Base-by-base conservation (phyloP, 2,113 vertebrate genomes). In the Piaya cayana region DNA sequence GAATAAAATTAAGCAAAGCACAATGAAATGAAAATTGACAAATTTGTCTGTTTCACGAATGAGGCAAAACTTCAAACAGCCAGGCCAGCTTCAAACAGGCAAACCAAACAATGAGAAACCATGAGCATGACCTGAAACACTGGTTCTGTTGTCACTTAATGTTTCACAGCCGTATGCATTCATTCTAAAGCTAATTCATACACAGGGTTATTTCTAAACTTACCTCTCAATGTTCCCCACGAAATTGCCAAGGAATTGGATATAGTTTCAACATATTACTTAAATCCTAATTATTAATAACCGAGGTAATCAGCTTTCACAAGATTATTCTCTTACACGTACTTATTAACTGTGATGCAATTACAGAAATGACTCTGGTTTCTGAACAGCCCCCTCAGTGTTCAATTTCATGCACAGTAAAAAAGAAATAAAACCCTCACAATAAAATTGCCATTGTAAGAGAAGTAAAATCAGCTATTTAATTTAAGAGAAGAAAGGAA, bases 221-320 rank as follows among this genome's bases (percentile, higher is more conserved):
- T 22, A 15, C 52, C n/a, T 78, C 65, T 68, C 37, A 59, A 18
- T 29, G 88, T 76, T 36, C 76, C 56, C 29, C 20, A 34, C 14
- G 30, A 37, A 93, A 49, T 64, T 86, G 56, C 47, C 60, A 72
- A 36, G 47, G 76, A 91, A 91, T 37, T 91, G 59, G 85, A 62
- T 91, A 34, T 5, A 67, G 37, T 50, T 70, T 37, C 47, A 86
- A 47, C 37, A 9, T 36, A 85, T 67, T 90, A 80, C 90, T 95
- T 87, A 94, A 94, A 88, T 90, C 71, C 76, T 58, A 88, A 81
- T 96, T 88, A 90, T 90, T 95, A 97, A 93, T 93, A 85, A 90
- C 69, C 0, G 17, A 90, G 69, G 68, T 78, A 96, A 86, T 92
- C 68, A 60, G 82, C 92, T 93, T 93, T 81, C 75, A 88, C 47